Evolutionary conservation across 2,113 vertebrate species (phyloP).

Genomic region (Ariopsis seemanni): DNA sequence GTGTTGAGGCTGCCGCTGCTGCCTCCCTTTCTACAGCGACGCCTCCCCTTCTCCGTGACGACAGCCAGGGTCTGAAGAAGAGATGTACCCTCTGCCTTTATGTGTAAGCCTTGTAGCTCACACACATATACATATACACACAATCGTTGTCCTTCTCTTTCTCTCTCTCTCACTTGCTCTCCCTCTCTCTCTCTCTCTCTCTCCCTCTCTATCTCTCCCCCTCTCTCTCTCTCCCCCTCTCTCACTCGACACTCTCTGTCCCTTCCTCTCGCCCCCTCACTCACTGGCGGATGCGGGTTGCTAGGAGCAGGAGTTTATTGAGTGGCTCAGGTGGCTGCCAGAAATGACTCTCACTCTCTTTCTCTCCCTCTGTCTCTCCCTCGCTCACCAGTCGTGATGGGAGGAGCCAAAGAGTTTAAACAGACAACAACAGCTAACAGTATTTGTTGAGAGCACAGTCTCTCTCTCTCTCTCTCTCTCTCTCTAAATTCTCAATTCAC

Average conservation of each 20-base stretch:
- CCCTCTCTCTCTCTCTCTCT: conserved; percentile 1
- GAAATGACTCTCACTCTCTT: conserved; percentile 53
- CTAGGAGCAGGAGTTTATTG: conserved; percentile 80
- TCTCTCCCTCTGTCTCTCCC: conserved; percentile 64
- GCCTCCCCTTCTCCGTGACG: conserved; percentile 47
- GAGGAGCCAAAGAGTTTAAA: conserved; percentile 72
- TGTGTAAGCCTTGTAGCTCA: conserved; percentile 27
- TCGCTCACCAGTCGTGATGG: conserved; percentile 61
- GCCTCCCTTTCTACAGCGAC: conserved; percentile 42
- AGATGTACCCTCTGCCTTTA: conserved; percentile 38
- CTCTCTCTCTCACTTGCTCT: neutral
- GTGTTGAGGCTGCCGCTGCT: conserved; percentile 18
- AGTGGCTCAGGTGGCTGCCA: conserved; percentile 76
- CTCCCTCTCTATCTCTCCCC: conserved; percentile 55
- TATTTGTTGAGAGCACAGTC: conserved; percentile 38
- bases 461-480: conserved; percentile 20
- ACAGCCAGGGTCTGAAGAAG: conserved; percentile 46
- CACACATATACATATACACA: neutral
- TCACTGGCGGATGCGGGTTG: conserved; percentile 76
- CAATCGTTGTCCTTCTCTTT: conserved; percentile 35
- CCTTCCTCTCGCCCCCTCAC: conserved; percentile 58
- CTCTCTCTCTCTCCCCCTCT: conserved; percentile 61
- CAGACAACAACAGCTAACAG: conserved; percentile 61
- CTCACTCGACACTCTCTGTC: conserved; percentile 44
- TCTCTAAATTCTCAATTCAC: conserved; percentile 25